Conservation (phyloP, 2,113 vertebrate species). For the Bufo gargarizans region DNA sequence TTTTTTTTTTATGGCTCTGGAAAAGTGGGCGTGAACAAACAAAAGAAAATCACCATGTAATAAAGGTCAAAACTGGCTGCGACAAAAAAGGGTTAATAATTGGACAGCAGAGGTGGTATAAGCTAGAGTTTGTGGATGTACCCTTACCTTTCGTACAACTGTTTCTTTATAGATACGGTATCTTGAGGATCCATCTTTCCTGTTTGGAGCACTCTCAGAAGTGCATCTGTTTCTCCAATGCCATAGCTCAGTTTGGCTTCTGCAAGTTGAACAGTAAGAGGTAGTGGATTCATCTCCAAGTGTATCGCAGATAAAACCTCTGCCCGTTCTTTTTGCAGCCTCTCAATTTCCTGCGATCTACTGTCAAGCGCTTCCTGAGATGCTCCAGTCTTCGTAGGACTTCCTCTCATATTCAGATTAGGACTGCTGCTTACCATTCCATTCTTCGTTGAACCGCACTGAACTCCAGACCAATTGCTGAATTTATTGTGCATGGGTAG, state of each 20-base stretch:
- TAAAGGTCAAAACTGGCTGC: too few species aligned
- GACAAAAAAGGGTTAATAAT: too few species aligned
- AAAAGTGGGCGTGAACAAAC: too few species aligned
- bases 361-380: constrained; percentile 54
- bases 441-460: constrained; percentile 53
- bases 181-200: constrained; percentile 68
- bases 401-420: constrained; percentile 16
- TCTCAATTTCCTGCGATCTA: constrained; percentile 76
- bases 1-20: too few species aligned
- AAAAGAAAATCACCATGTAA: too few species aligned
- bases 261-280: constrained; percentile 84
- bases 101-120: too few species aligned
- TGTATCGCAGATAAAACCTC: constrained; percentile 81
- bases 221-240: constrained; percentile 84
- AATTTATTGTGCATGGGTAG: constrained; percentile 91
- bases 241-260: constrained; percentile 90
- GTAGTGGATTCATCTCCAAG: constrained; percentile 77
- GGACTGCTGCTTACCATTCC: neutral
- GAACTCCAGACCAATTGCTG: constrained; percentile 85
- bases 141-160: constrained; percentile 78
- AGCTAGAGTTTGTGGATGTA: too few species aligned
- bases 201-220: constrained; percentile 81
- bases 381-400: constrained; percentile 19
- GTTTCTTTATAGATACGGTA: constrained; percentile 70
- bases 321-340: constrained; percentile 76